Base-by-base conservation (phyloP, 2,113 vertebrate genomes). In the Pteropus alecto region DNA sequence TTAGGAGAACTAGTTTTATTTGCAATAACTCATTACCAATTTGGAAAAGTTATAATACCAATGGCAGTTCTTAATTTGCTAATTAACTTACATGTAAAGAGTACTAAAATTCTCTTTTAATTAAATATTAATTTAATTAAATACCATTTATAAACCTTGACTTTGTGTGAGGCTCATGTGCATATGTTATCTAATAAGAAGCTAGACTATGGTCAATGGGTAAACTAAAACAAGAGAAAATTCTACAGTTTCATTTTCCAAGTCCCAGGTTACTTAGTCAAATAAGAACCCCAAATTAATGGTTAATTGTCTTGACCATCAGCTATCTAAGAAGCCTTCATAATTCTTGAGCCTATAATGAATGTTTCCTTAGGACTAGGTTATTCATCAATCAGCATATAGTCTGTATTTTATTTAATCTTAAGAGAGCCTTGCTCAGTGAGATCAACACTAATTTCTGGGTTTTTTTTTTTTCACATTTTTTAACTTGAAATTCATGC, bases 371-470 rank as follows among this genome's bases (percentile, higher is more conserved):
- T 63, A 19, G 56, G 35, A 76, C 14, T 88, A 51, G 93, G 21
- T 56, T 61, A 77, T 46, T 61, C 18, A 82, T 76, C 65, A 54
- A 76, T 86, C 68, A 84, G 48, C 7, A 71, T 19, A 38, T 81
- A 77, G 30, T 65, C 33, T 74, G 77, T 83, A 74, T 95, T 95
- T 94, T 83, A 68, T 58, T 92, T 96, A 68, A 87, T 90, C 95
- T 97, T 77, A 71, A 78, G 24, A 91, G 74, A 92, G 19, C 2
- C 61, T 92, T 83, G 41, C n/a, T 95, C 51, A 67, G 12, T 89
- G 67, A 90, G 48, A 92, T 28, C 65, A 65, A 82, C 48, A 13
- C 41, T 7, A 26, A 84, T 92, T 85, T 90, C 68, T 92, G 38
- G 1, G 30, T 70, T 65, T 93, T 41, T 33, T 51, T 30, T 43